Evolutionary conservation across 2,113 vertebrate genomes (phyloP), one percentile per base, ranked within the genome.

Genomic region (Trachemys scripta): DNA sequence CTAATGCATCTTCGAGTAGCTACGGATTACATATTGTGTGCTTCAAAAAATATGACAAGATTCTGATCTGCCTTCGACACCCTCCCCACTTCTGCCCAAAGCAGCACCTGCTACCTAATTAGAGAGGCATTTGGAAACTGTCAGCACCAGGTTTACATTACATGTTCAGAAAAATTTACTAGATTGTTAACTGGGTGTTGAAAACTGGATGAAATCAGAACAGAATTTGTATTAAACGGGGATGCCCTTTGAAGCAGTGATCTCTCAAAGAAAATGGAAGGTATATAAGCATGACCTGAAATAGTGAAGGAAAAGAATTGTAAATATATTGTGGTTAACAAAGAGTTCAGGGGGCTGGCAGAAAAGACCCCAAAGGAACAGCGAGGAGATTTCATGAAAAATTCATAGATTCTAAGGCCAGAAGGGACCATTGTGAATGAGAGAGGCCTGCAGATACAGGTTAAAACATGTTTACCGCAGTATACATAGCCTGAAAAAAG

Each of bases 191-290:
- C 85, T 35, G 78, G 80, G 49, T 93, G 90, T 91, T 96, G 94
- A 90, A 95, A 93, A 89, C 82, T 94, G 88, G 92, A 82, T 95
- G 84, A 95, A 95, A 93, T 91, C 80, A 76, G 82, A 87, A 94
- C 86, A 54, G 65, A 72, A 25, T 92, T 94, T 11, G 4, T 57
- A 86, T 57, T 86, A 86, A 90, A 78, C 85, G 84, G 89, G 92
- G 82, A 82, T 88, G 62, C 92, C 89, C 56, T 94, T 90, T 93
- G 83, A 91, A 75, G 45, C 79, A 85, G 82, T 27, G 42, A 51
- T 92, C 84, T 76, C 47, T 78, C 83, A 51, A 69, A 79, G 89
- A 88, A 93, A 85, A 65, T 1, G 16, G 35, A 72, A 87, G 53
- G 80, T 79, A 59, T 72, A 42, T 20, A 92, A 90, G 22, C 69